Base-by-base conservation (phyloP, 1,140 invertebrate genomes). In the Apolygus lucorum region DNA sequence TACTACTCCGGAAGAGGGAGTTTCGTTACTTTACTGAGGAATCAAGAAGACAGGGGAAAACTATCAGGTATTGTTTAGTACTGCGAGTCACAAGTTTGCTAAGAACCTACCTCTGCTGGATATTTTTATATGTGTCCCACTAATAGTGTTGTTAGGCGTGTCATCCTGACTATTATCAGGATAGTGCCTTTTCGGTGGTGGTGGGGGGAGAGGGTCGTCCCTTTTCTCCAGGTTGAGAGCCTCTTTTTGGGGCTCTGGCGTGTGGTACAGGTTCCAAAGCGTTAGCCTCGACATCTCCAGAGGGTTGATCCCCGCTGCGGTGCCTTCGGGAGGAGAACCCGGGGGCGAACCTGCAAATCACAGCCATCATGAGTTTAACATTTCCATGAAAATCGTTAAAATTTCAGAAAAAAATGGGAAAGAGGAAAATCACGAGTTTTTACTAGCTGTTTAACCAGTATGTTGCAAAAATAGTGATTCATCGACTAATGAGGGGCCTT, bases 61-160 rank as follows among this genome's bases (percentile, higher is more conserved):
- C n/a, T n/a, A n/a, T n/a, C n/a, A n/a, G n/a, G n/a, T n/a, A n/a
- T n/a, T n/a, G n/a, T n/a, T n/a, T n/a, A n/a, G n/a, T n/a, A n/a
- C n/a, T n/a, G n/a, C n/a, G n/a, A n/a, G n/a, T n/a, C n/a, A n/a
- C n/a, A n/a, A n/a, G n/a, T n/a, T n/a, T n/a, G n/a, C n/a, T n/a
- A n/a, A n/a, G n/a, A 49, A 49, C 8, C 82, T 79, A 92, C 92
- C 91, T 87, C 91, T 84, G 72, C 89, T 92, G 71, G 90, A 88
- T 74, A 96, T 93, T 81, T 93, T 95, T 73, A 96, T 91, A 78
- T 94, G 89, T 69, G 93, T 88, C 66, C 87, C 90, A 13, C 78
- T 74, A 17, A 76, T 75, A 17, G 8, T 49, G 8, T 49, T 8
- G 17, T 49, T 8, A 17, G 34, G 17, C 52, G 77, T 27, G 72